phyloP scores from a whole-genome alignment of 2,797 vertebrate genomes.

The Tragopan temminckii region DNA sequence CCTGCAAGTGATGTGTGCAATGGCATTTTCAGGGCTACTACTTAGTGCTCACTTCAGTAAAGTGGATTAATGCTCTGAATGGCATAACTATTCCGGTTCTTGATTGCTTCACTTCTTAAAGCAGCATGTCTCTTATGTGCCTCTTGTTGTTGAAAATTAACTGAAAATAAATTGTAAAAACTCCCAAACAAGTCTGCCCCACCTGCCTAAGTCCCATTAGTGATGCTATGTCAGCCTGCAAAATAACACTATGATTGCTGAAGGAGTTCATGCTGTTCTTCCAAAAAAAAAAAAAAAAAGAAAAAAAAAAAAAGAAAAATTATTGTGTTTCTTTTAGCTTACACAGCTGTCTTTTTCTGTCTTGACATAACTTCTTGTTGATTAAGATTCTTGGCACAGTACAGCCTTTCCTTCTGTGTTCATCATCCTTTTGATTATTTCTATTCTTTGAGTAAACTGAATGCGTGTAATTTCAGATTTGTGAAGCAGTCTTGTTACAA shows the following conservation, averaged over 20 bases:
- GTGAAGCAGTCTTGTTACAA: conserved; percentile 5
- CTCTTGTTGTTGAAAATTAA: background rate
- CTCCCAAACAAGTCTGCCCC: background rate
- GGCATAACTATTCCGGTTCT: background rate
- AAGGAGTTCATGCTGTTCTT: background rate
- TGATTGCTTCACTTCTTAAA: background rate
- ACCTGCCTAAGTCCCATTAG: background rate
- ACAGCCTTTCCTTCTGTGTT: background rate
- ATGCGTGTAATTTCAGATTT: conserved; percentile 24
- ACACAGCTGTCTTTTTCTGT: conserved; percentile 28
- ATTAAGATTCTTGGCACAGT: conserved; percentile 58
- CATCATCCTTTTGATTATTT: conserved; percentile 25
- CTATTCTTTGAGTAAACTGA: background rate
- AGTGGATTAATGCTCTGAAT: background rate
- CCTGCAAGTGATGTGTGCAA: background rate
- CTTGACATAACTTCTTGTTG: conserved; percentile 6
- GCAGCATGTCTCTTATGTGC: fast-evolving
- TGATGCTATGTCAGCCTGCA: background rate
- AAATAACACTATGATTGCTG: background rate
- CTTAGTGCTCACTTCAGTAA: background rate
- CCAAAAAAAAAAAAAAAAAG: background rate
- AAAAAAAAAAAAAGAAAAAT: background rate
- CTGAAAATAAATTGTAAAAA: background rate
- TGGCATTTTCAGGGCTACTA: background rate
- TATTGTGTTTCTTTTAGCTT: background rate